Evolutionary conservation across 1,140 invertebrate genomes (phyloP), one percentile per base, ranked within the genome.

Genomic region (Holcopasites calliopsidis): DNA sequence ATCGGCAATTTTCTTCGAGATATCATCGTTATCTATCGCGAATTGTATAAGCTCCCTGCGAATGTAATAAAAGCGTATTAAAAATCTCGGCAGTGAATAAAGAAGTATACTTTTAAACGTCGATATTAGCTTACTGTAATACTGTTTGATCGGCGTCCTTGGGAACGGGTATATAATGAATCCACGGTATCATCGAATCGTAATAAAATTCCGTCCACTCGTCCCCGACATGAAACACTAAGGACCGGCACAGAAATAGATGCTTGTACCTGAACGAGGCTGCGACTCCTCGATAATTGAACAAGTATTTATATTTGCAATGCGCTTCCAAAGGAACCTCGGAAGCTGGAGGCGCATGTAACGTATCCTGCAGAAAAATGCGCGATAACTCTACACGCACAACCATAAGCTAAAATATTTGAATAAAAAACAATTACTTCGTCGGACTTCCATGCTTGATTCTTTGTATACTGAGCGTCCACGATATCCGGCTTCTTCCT

Each of bases 141-240:
- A 96, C 93, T 68, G 94, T 87, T 88, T 95, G 91, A 31, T 90
- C 93, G 35, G 95, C 94, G 85, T 95, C 93, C 61, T 93, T 93
- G n/a, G 93, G 91, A 1, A 99, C 94, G 7, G 98, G 98, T 82
- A 99, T 94, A 88, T 98, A 99, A 92, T 99, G 98, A 55, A 98
- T 94, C 98, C 98, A 99, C 3, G 98, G 98, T 89, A 97, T 97
- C 82, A 99, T 91, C 40, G 94, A 93, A 28, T 95, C 93, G 88
- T 99, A 99, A 89, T 99, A 99, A 92, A 99, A 99, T 92, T 99
- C 98, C 31, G 95, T 92, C 98, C 98, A 99, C 79, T 98, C 97
- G 83, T 97, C 93, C 0, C 97, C 98, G 21, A 99, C 97, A 91
- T 99, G 98, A 86, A 99, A 98, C 0, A 99, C 97, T n/a, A 99